These are phyloP conservation scores for Stegastes partitus DNA, from an alignment of 2,113 vertebrate species.

Conservation along the genomic window DNA sequence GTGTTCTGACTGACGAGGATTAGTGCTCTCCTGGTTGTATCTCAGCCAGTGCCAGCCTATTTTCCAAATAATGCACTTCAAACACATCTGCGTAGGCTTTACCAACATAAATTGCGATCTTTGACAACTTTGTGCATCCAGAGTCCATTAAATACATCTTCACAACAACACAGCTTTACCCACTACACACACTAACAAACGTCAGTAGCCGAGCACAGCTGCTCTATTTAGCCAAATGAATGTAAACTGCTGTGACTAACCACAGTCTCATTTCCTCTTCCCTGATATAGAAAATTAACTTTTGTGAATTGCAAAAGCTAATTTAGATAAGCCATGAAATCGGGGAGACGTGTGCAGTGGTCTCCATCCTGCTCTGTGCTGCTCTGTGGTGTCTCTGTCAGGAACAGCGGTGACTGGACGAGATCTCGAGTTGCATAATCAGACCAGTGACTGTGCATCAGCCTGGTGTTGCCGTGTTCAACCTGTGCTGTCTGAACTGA, in stretches of 20 bases:
- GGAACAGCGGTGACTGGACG: neutral
- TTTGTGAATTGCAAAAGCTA: slow-evolving; percentile 55
- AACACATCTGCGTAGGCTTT: no score
- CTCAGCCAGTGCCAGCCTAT: no score
- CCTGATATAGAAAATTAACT: slow-evolving; percentile 70
- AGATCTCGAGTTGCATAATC: neutral
- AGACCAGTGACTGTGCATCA: neutral
- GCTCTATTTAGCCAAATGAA: slow-evolving; percentile 31
- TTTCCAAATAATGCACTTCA: neutral
- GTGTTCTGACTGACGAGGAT: no score
- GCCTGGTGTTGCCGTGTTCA: neutral
- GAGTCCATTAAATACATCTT: neutral
- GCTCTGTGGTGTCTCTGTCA: neutral
- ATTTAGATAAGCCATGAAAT: slow-evolving; percentile 74
- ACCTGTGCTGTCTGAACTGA: neutral
- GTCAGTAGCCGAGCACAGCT: neutral
- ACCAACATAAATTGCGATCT: neutral
- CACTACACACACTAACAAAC: no score
- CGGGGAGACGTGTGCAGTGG: slow-evolving; percentile 3
- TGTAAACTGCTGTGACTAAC: slow-evolving; percentile 48
- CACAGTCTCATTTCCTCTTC: slow-evolving; percentile 47
- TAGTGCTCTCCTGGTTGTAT: no score
- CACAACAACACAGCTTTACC: neutral
- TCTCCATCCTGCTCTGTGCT: slow-evolving; percentile 1
- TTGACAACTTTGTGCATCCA: neutral